These are phyloP conservation scores for Dusona sp. DNA, from an alignment of 2,888 invertebrate species.

Conservation along the genomic window DNA sequence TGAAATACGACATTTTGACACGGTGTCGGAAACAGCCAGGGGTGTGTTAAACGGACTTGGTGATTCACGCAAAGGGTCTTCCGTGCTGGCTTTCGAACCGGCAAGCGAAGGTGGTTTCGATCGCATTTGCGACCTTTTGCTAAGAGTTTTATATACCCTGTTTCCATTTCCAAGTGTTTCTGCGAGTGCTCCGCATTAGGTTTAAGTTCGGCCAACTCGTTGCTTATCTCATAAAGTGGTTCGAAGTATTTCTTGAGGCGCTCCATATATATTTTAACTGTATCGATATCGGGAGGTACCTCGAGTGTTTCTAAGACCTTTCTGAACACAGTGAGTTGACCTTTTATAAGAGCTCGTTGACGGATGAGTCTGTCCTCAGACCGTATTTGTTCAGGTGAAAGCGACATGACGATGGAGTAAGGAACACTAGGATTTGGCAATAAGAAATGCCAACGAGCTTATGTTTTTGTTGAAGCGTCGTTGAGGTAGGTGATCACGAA, in stretches of 20 bases:
- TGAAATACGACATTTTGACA: too few species aligned
- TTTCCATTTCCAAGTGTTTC: background rate
- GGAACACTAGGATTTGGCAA: background rate
- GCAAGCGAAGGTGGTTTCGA: background rate
- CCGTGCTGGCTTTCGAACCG: too few species aligned
- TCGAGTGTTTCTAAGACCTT: background rate
- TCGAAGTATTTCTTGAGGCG: constrained; percentile 8
- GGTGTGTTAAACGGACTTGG: background rate
- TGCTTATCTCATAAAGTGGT: background rate
- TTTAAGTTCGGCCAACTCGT: background rate
- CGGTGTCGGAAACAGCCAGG: too few species aligned
- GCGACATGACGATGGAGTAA: background rate
- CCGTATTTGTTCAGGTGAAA: background rate
- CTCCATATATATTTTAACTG: constrained; percentile 1
- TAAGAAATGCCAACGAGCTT: background rate
- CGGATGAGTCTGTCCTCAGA: constrained; percentile 11
- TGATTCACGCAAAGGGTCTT: background rate
- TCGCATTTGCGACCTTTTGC: background rate
- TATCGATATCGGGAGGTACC: background rate
- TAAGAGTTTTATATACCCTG: background rate
- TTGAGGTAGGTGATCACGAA: background rate
- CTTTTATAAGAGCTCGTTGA: background rate
- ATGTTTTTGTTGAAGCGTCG: background rate
- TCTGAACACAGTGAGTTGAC: constrained; percentile 3
- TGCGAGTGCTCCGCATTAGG: background rate